Conservation (phyloP, 2,888 invertebrate species). For the Ischnura elegans region DNA sequence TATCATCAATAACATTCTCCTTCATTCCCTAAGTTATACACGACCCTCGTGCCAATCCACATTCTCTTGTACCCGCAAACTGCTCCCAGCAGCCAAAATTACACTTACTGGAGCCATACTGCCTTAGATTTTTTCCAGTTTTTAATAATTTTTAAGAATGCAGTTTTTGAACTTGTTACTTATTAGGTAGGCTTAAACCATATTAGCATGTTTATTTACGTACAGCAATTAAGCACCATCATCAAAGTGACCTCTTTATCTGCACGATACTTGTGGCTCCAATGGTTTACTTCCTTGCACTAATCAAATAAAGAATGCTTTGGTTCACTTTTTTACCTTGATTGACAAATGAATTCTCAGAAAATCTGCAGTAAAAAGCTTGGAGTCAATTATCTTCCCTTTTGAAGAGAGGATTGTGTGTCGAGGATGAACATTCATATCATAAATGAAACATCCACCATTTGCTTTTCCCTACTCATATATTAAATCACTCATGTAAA, state of each 20-base stretch:
- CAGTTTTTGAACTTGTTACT: conserved; percentile 36
- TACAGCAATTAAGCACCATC: conserved; percentile 35
- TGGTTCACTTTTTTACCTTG: not conserved
- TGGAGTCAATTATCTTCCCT: not conserved
- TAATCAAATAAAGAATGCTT: not conserved
- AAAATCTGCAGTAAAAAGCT: not conserved
- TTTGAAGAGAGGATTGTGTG: too few relatives aligned
- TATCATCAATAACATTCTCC: too few relatives aligned
- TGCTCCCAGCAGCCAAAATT: conserved; percentile 36
- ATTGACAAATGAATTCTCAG: not conserved
- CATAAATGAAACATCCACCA: not conserved
- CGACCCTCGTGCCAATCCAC: not conserved
- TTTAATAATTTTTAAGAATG: conserved; percentile 54
- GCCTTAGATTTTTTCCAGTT: conserved; percentile 31
- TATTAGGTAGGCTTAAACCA: conserved; percentile 47
- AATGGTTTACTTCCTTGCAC: conserved; percentile 15
- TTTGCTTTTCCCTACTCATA: not conserved
- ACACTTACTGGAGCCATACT: conserved; percentile 50
- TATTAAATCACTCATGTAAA: not conserved
- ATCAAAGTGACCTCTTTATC: not conserved
- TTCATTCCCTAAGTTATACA: not conserved
- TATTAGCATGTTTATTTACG: conserved; percentile 45
- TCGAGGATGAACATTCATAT: not conserved
- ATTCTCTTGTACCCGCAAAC: conserved; percentile 33
- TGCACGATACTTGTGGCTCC: conserved; percentile 49